Evolutionary conservation across 2,113 vertebrate species (phyloP).

Genomic region (Nannospalax galili): DNA sequence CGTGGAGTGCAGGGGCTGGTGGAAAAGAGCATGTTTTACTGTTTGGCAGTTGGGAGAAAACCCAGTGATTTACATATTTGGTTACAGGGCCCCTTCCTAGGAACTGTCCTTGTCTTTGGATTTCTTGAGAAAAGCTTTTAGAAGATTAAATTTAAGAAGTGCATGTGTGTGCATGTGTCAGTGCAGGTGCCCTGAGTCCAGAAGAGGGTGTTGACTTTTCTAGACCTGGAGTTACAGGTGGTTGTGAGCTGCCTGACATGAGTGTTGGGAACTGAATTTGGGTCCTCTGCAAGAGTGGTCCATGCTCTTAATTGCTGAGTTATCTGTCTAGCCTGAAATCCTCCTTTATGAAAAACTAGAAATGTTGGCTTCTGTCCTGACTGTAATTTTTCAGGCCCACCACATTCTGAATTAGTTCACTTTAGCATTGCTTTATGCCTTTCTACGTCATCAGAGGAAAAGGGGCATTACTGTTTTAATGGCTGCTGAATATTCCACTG

Average conservation of each 20-base stretch:
- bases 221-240: not conserved
- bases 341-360: slow-evolving; percentile 11
- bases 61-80: not conserved
- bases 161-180: not conserved
- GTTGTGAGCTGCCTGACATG: not conserved
- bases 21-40: not conserved
- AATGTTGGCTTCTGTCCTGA: not conserved
- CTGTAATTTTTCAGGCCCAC: slow-evolving; percentile 23
- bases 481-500: not conserved
- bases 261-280: not conserved
- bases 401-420: slow-evolving; percentile 26
- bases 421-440: not conserved
- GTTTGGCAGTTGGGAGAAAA: not conserved
- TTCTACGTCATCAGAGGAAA: slow-evolving; percentile 41
- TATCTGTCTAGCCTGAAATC: not conserved
- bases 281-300: not conserved
- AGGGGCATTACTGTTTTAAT: slow-evolving; percentile 49
- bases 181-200: not conserved
- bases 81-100: not conserved
- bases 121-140: not conserved
- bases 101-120: not conserved
- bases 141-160: not conserved
- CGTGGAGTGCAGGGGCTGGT: too few relatives aligned
- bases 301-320: not conserved
- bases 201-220: not conserved